phyloP scores from a whole-genome alignment of 2,113 vertebrate species.

The Eretmochelys imbricata region DNA sequence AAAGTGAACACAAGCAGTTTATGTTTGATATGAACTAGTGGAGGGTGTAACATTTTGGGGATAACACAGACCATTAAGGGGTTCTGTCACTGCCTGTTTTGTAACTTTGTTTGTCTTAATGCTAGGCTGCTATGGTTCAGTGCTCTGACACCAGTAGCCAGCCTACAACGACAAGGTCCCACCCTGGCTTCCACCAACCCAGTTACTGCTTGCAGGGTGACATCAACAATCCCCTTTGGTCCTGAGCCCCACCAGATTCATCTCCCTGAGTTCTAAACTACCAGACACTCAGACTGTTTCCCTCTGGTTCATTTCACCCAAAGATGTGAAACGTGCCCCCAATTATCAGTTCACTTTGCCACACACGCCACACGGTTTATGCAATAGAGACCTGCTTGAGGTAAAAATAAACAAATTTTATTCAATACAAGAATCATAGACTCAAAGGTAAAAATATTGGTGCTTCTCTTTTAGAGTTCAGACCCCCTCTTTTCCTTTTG shows the following conservation, averaged over 20 bases:
- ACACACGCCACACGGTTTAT: too few species aligned
- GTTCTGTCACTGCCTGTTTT: background rate
- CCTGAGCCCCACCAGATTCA: background rate
- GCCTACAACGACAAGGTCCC: background rate
- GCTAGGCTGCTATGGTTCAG: background rate
- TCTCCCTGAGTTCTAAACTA: background rate
- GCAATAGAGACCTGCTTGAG: background rate
- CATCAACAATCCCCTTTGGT: background rate
- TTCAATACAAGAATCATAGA: background rate
- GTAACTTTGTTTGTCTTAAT: background rate
- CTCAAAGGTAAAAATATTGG: background rate
- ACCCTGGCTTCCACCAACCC: background rate
- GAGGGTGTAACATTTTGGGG: background rate
- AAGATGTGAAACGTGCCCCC: too few species aligned
- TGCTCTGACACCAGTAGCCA: background rate
- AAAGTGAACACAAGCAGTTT: background rate
- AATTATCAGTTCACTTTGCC: too few species aligned
- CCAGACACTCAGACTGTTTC: background rate
- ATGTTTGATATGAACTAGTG: background rate
- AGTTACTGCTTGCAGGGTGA: background rate
- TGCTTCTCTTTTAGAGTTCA: too few species aligned
- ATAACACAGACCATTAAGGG: background rate
- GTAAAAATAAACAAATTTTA: background rate
- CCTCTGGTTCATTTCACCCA: background rate
- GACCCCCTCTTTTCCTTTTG: too few species aligned